Conservation (phyloP, 2,797 vertebrate genomes). For the Sarcophilus harrisii region DNA sequence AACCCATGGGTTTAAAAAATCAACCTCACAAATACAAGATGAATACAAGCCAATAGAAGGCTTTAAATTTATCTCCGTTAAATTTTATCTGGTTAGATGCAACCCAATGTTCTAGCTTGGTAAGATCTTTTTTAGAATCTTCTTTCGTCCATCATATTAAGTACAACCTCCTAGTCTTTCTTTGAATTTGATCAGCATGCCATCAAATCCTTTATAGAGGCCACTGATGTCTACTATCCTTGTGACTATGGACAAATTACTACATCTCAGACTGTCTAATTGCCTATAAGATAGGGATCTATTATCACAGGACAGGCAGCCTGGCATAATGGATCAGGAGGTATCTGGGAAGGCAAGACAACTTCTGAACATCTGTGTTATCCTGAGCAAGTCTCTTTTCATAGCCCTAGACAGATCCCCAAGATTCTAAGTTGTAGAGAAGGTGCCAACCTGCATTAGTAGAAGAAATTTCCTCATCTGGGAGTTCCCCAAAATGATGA, state of each 20-base stretch:
- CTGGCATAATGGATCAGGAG: background rate
- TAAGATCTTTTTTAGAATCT: background rate
- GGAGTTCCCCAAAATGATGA: background rate
- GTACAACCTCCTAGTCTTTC: background rate
- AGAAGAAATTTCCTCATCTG: background rate
- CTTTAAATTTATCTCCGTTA: background rate
- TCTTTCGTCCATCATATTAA: background rate
- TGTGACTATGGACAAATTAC: background rate
- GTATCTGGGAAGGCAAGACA: background rate
- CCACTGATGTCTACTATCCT: background rate
- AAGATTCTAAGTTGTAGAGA: background rate
- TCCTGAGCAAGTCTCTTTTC: background rate
- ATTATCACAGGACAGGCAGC: background rate
- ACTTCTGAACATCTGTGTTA: background rate
- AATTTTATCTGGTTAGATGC: background rate
- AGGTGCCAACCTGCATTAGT: background rate
- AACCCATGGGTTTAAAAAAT: background rate
- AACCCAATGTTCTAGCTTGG: background rate
- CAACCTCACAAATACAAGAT: too few species aligned
- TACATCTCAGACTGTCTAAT: background rate
- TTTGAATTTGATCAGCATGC: background rate
- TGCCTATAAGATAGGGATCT: background rate
- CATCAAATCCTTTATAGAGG: background rate
- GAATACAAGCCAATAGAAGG: background rate
- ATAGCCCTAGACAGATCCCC: background rate